Evolutionary conservation across 53 echinoderm and acorn worm genomes (phyloP).

Genomic region (Temnopleurus reevesii): DNA sequence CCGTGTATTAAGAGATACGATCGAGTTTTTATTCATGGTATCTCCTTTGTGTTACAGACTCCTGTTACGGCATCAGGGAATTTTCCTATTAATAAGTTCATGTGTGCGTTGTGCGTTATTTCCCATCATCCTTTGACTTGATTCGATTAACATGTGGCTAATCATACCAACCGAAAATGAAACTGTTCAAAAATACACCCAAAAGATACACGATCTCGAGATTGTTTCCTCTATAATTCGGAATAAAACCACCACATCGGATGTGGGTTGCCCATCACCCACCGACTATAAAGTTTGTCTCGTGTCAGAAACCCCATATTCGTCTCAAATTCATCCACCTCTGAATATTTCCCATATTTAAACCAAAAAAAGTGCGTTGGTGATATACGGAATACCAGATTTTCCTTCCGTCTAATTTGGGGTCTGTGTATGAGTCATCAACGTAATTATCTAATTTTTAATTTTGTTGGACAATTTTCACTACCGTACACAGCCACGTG

Average conservation of each 20-base stretch:
- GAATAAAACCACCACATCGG: neutral
- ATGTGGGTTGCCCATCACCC: neutral
- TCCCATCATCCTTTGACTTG: too few species aligned
- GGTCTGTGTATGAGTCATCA: neutral
- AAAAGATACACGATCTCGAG: neutral
- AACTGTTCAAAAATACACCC: neutral
- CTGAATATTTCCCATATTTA: neutral
- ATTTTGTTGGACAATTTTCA: too few species aligned
- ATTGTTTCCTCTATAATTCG: too few species aligned
- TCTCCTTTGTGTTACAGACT: too few species aligned
- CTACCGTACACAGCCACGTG: neutral
- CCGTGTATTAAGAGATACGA: too few species aligned
- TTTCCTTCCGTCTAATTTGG: neutral
- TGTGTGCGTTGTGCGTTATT: too few species aligned
- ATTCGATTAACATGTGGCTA: neutral
- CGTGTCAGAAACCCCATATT: neutral
- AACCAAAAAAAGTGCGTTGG: neutral
- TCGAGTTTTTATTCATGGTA: too few species aligned
- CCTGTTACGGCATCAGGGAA: too few species aligned
- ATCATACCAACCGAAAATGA: neutral
- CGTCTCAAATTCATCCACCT: neutral
- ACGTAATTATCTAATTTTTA: conserved; percentile 4
- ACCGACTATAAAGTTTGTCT: neutral
- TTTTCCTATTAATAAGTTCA: too few species aligned
- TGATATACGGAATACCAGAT: neutral